Base-by-base conservation (phyloP, 35 echinoderm and acorn worm species). In the Hemicentrotus pulcherrimus region DNA sequence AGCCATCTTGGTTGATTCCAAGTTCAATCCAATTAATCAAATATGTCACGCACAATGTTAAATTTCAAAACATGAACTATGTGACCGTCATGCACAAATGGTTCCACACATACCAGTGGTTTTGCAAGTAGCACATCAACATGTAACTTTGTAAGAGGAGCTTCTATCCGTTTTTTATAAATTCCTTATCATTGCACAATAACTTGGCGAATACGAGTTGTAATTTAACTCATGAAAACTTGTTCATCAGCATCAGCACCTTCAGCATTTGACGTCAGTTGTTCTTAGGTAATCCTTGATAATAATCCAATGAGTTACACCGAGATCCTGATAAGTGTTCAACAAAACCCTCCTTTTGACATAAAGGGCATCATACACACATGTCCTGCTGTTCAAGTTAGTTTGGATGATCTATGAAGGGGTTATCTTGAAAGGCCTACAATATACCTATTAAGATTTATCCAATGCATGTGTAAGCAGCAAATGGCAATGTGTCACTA, bases 1-100 rank as follows among this genome's bases (percentile, higher is more conserved):
- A 11, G 97, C 94, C 97, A 97, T 97, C 18, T 48, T 94, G 24
- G 28, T 22, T 78, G 65, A 78, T 78, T 88, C 47, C 11, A 2
- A 94, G 31, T 94, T 86, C 10, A 91, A 91, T 19, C 47, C n/a
- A 91, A 31, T 46, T 22, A 11, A 78, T 18, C 6, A 78, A 78
- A 28, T 78, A 78, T 6, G 28, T n/a, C 7, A 78, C 65, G 10
- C 50, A 78, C 22, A 78, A 28, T n/a, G 19, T 2, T 78, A 22
- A 78, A 78, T 78, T 14, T 55, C 22, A 78, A 22, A 24, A 22
- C 65, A 78, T 24, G 65, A 78, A 78, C 65, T 78, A 4, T 55
- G 50, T 55, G 50, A 15, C 50, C 50, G 50, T 55, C 50, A 55
- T 28, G 65, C 19, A 78, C 65, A 78, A 78, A 22, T 22, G 65